phyloP scores from a whole-genome alignment of 2,888 invertebrate species.

The Amblyjoppa proteus region DNA sequence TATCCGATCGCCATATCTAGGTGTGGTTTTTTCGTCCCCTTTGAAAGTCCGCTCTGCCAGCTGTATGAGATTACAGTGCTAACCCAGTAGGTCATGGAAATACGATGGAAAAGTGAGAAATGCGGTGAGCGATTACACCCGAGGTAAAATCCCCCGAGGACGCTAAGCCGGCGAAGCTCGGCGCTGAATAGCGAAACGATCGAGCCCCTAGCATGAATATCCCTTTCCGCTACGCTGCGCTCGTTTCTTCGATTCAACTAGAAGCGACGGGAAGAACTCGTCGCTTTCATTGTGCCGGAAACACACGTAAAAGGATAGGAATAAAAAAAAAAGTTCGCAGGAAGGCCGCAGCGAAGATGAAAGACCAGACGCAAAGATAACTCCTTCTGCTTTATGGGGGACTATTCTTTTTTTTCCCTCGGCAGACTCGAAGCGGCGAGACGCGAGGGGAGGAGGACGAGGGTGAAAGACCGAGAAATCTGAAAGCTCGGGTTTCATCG shows the following conservation, averaged over 20 bases:
- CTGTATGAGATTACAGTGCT: constrained; percentile 14
- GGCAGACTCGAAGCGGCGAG: background rate
- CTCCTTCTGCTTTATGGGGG: background rate
- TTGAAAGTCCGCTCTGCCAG: constrained; percentile 11
- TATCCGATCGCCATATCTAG: constrained; percentile 86
- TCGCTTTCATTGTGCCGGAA: background rate
- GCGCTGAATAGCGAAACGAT: constrained; percentile 7
- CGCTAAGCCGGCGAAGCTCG: constrained; percentile 13
- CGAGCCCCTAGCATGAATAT: background rate
- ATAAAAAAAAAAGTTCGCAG: background rate
- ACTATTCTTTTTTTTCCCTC: background rate
- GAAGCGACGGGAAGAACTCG: background rate
- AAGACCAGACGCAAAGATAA: constrained; percentile 6
- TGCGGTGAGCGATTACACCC: background rate
- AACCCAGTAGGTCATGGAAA: background rate
- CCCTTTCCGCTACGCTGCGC: background rate
- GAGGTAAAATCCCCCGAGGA: background rate
- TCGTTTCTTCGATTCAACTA: constrained; percentile 18
- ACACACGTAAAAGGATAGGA: background rate
- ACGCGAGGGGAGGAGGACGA: background rate
- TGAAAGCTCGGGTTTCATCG: background rate
- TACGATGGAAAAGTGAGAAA: constrained; percentile 38
- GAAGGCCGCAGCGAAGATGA: background rate
- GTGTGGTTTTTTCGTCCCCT: constrained; percentile 80
- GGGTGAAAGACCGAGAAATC: background rate